Evolutionary conservation across 2,888 invertebrate genomes (phyloP).

Genomic region (Julus scandinavius): DNA sequence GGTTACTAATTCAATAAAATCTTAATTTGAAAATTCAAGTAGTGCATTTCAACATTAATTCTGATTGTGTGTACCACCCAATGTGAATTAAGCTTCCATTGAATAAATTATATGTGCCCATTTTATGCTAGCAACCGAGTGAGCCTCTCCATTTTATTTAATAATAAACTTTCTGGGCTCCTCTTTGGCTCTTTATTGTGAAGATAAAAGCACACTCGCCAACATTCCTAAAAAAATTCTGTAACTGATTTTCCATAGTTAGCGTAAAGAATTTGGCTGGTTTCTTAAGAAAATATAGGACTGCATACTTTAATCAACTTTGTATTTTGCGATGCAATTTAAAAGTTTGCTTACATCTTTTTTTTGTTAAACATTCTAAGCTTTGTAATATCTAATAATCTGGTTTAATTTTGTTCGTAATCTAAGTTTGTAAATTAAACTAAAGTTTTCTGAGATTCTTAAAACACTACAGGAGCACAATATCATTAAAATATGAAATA

Average conservation of each 20-base stretch:
- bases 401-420: background rate
- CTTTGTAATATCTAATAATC: background rate
- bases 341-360: background rate
- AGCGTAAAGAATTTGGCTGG: background rate
- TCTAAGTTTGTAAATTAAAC: background rate
- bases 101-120: constrained; percentile 8
- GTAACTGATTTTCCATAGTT: background rate
- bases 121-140: background rate
- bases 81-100: background rate
- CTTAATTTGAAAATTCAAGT: constrained; percentile 6
- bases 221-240: background rate
- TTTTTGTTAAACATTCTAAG: background rate
- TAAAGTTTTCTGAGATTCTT: background rate
- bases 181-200: background rate
- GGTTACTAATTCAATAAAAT: constrained; percentile 30
- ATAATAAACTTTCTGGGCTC: background rate
- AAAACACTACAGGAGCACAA: background rate
- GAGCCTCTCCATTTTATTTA: background rate
- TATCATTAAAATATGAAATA: background rate
- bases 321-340: background rate
- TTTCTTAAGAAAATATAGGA: background rate
- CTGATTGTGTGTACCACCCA: background rate
- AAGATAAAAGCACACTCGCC: background rate
- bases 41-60: constrained; percentile 13
- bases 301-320: background rate